Conservation (phyloP, 2,113 vertebrate species). For the Eclectus roratus region DNA sequence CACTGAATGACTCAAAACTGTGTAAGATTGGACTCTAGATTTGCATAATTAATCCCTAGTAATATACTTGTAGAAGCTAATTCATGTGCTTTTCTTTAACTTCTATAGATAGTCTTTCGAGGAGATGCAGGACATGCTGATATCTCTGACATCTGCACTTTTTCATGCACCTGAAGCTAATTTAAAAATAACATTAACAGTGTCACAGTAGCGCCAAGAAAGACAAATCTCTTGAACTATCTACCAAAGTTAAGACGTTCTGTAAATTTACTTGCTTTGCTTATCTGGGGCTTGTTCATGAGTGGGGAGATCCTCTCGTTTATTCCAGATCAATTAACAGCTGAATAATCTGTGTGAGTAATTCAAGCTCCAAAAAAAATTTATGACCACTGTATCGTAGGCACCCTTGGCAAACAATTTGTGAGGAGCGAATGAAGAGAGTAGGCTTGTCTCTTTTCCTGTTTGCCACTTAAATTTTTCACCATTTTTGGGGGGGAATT, state of each 20-base stretch:
- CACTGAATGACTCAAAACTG: not conserved
- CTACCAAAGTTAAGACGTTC: not conserved
- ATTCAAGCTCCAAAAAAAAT: not conserved
- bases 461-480: not conserved
- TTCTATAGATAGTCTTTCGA: not conserved
- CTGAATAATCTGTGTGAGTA: not conserved
- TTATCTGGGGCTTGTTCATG: not conserved
- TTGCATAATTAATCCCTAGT: not conserved
- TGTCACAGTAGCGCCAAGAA: not conserved
- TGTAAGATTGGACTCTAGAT: not conserved
- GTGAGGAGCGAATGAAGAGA: not conserved
- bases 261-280: not conserved
- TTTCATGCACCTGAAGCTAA: conserved; percentile 6
- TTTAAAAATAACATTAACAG: not conserved
- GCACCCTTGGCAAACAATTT: not conserved
- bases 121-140: not conserved
- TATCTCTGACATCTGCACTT: not conserved
- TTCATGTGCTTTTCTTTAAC: not conserved
- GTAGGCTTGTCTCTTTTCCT: not conserved
- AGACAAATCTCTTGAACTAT: not conserved
- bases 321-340: not conserved
- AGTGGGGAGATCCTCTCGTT: not conserved
- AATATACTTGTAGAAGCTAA: not conserved
- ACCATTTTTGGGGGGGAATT: not conserved
- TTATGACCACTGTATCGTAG: not conserved